phyloP scores from a whole-genome alignment of 2,797 vertebrate genomes.

The Falco rusticolus region DNA sequence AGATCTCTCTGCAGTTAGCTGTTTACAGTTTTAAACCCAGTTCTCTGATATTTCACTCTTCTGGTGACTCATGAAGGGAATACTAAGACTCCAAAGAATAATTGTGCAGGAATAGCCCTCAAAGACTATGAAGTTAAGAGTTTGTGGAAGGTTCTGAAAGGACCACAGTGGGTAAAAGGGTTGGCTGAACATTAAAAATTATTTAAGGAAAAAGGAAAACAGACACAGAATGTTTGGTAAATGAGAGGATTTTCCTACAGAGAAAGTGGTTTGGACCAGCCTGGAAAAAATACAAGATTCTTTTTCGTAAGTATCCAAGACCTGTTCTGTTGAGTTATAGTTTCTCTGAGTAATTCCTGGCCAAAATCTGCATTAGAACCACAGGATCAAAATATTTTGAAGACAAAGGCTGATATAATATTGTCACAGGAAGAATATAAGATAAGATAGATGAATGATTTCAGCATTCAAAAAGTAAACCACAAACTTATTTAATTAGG shows the following conservation, averaged over 20 bases:
- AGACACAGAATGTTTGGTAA: neutral
- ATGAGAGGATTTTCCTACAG: neutral
- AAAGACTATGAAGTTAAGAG: neutral
- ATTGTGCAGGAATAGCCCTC: neutral
- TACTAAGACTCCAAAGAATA: neutral
- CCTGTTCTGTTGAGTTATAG: neutral
- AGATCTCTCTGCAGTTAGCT: neutral
- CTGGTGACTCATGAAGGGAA: neutral
- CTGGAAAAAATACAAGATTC: constrained; percentile 18
- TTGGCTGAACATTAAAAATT: neutral
- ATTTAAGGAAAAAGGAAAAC: neutral
- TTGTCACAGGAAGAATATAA: neutral
- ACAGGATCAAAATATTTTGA: neutral
- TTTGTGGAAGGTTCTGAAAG: neutral
- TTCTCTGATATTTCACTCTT: neutral
- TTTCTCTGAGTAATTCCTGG: neutral
- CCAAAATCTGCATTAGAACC: neutral
- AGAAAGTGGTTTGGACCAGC: neutral
- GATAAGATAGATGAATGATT: neutral
- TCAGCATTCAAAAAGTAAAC: neutral
- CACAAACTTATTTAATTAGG: neutral
- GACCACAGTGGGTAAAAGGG: neutral
- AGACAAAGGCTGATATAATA: neutral
- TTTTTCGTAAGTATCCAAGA: neutral
- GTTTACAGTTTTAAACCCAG: neutral